A percentile compares a stretch with the other conserved stretches of the same genome.
phyloP scores from a whole-genome alignment of 2,888 invertebrate species.

The Zaprionus obscuricornis region DNA sequence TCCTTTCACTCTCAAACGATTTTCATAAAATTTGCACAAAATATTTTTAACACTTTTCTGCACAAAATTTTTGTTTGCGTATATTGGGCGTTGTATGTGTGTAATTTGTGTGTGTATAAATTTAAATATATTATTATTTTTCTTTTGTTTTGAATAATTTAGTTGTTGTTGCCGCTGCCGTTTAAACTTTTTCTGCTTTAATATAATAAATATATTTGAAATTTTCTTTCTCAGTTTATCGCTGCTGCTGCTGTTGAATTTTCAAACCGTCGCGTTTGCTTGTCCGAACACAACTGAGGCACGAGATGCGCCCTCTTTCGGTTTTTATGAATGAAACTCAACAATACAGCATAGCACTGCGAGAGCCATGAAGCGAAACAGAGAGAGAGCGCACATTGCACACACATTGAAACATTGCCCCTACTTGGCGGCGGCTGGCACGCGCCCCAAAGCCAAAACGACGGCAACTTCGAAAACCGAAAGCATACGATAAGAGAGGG shows the following conservation, averaged over 20 bases:
- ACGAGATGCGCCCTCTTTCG: constrained; percentile 83
- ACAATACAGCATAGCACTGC: constrained; percentile 40
- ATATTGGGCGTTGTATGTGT: not conserved
- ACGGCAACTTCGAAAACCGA: constrained; percentile 63
- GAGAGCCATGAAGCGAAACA: constrained; percentile 1
- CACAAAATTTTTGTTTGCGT: constrained; percentile 31
- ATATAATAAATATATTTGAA: constrained; percentile 19
- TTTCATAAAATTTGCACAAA: constrained; percentile 17
- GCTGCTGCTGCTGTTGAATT: constrained; percentile 36
- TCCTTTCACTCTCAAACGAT: constrained; percentile 45
- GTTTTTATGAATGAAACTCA: constrained; percentile 84
- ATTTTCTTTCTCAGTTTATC: constrained; percentile 6
- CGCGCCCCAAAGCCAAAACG: constrained; percentile 59
- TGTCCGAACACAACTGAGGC: constrained; percentile 84
- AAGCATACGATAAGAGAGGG: constrained; percentile 32
- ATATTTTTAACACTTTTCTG: constrained; percentile 8
- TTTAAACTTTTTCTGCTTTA: no score
- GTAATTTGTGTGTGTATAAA: not conserved
- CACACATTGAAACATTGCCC: constrained; percentile 45
- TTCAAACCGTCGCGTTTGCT: constrained; percentile 84
- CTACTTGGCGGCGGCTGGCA: constrained; percentile 64
- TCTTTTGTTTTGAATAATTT: constrained; percentile 14
- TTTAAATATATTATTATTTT: constrained; percentile 1
- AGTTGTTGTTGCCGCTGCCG: constrained; percentile 15
- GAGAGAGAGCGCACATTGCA: constrained; percentile 7